A percentile compares a stretch with the other conserved stretches of the same genome.
Conservation (phyloP, 2,113 vertebrate genomes). For the Anser cygnoides region DNA sequence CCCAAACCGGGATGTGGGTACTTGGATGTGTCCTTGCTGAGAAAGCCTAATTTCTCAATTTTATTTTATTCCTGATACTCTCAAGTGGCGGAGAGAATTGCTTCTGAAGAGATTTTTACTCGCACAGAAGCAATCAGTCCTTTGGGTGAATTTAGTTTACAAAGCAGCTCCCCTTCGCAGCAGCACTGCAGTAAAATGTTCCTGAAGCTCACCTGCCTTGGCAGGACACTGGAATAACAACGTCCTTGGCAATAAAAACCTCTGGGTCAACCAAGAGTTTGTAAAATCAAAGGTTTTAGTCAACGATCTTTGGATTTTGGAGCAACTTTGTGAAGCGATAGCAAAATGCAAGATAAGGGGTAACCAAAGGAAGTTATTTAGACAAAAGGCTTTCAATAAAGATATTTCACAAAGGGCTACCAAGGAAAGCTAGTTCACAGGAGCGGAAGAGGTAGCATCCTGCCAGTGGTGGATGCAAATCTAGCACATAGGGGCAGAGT, state of each 20-base stretch:
- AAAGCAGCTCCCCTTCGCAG: not conserved
- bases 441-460: conserved; percentile 30
- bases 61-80: conserved; percentile 5
- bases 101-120: not conserved
- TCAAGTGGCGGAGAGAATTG: not conserved
- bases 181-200: not conserved
- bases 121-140: not conserved
- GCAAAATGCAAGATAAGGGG: conserved; percentile 26
- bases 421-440: conserved; percentile 44
- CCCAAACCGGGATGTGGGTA: not conserved
- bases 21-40: not conserved
- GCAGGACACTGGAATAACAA: fast-evolving
- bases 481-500: not conserved
- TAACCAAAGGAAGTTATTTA: conserved; percentile 57
- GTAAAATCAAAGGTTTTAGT: not conserved
- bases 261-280: not conserved
- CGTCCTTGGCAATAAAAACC: not conserved
- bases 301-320: not conserved
- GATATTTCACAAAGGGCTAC: conserved; percentile 17
- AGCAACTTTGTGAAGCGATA: conserved; percentile 9
- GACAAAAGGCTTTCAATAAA: conserved; percentile 55
- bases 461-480: conserved; percentile 61
- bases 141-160: not conserved
- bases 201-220: not conserved
- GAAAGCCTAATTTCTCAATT: not conserved